Base-by-base conservation (phyloP, 1,140 invertebrate genomes). In the Dreissena rostriformis region DNA sequence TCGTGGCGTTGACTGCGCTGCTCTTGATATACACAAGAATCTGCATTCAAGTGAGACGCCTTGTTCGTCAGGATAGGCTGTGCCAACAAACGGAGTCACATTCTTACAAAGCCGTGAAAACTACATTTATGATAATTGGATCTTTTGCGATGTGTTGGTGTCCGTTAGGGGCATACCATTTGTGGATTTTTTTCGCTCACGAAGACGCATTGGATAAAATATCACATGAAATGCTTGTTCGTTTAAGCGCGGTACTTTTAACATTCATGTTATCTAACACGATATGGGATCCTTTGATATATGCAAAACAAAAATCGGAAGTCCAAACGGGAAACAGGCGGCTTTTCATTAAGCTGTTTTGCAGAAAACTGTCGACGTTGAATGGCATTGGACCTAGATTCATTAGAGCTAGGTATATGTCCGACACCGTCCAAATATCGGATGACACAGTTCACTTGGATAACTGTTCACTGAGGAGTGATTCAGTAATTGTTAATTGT, bases 71-170 rank as follows among this genome's bases (percentile, higher is more conserved):
- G 19, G 80, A 82, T 63, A 52, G 49, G n/a, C 55, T 67, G n/a
- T 29, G 63, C 71, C 11, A 49, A n/a, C 71, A 49, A 57, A 66
- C 68, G 12, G 65, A 55, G 39, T 39, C 15, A 5, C 63, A 79
- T 29, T 95, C 95, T 85, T 93, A 95, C 49, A 96, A 96, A 88
- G 96, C 96, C 4, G 91, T 96, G 10, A 92, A 94, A 26, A 96
- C 96, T 0, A 96, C 96, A 0, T 87, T 96, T 49, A 91, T 96
- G n/a, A 96, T 96, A 66, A 91, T 96, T 0, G 95, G 95, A 11
- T 95, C 95, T 5, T 96, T 95, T 87, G 87, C 96, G 6, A 86
- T 96, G 0, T 95, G 95, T 11, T 96, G 95, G 95, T 93, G 96
- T 88, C 96, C 96, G 0, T 95, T 94, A 4, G 94, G 95, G 17